A percentile compares a stretch with the other conserved stretches of the same genome.
Conservation (phyloP, 2,113 vertebrate genomes). For the Excalfactoria chinensis region DNA sequence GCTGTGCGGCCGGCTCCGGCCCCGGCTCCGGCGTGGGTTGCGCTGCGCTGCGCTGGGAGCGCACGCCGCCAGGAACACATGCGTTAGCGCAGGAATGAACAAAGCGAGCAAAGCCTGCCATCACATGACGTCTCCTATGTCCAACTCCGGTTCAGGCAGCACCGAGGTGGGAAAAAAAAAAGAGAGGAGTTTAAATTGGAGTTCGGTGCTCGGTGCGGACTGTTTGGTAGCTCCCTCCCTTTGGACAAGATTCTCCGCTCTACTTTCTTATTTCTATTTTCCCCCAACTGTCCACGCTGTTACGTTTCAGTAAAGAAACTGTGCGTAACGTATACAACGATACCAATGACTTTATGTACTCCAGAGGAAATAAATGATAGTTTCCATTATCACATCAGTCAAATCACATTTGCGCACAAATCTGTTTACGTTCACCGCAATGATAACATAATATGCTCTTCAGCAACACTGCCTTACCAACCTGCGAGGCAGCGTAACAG, state of each 20-base stretch:
- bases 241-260: background rate
- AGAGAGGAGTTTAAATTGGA: background rate
- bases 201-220: background rate
- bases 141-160: constrained; percentile 48
- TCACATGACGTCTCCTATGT: constrained; percentile 54
- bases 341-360: constrained; percentile 78
- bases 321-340: constrained; percentile 76
- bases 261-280: constrained; percentile 63
- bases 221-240: background rate
- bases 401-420: constrained; percentile 81
- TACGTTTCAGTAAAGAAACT: constrained; percentile 67
- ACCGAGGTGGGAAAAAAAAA: background rate
- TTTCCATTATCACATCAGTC: constrained; percentile 82
- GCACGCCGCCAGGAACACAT: constrained; percentile 49
- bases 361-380: constrained; percentile 82
- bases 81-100: constrained; percentile 67
- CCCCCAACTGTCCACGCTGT: constrained; percentile 65
- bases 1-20: background rate
- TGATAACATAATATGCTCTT: constrained; percentile 77
- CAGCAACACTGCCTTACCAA: constrained; percentile 75
- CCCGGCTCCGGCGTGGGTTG: no score
- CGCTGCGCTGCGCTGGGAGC: background rate
- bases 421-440: constrained; percentile 82
- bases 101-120: constrained; percentile 72
- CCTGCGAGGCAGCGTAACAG: constrained; percentile 70